These are phyloP conservation scores for Ceyx margarethae DNA, from an alignment of 2,113 vertebrate genomes.

Conservation along the genomic window DNA sequence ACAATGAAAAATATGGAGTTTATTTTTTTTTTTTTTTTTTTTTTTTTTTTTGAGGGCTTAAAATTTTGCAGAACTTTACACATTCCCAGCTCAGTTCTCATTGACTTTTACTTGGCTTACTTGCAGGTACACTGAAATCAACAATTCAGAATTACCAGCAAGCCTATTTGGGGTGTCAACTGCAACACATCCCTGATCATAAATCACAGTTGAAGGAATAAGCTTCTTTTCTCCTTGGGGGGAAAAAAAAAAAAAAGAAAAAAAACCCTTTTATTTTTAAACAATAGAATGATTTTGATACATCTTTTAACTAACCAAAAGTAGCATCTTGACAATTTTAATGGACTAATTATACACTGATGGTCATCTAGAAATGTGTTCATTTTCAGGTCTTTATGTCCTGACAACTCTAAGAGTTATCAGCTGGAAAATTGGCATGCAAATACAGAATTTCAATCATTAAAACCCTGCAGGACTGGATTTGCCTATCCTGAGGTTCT, in stretches of 20 bases:
- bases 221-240: neutral
- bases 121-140: neutral
- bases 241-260: neutral
- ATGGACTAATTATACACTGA: constrained; percentile 68
- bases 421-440: constrained; percentile 67
- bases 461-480: constrained; percentile 38
- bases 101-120: neutral
- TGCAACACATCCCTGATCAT: neutral
- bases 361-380: constrained; percentile 72
- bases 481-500: constrained; percentile 1
- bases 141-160: neutral
- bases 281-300: constrained; percentile 66
- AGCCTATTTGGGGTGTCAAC: neutral
- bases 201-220: constrained; percentile 49
- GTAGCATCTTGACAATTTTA: constrained; percentile 75
- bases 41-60: neutral
- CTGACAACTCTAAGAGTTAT: constrained; percentile 65
- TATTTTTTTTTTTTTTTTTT: neutral
- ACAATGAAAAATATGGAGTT: neutral
- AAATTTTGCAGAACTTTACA: neutral
- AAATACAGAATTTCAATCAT: constrained; percentile 69
- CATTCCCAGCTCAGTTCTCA: neutral
- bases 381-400: constrained; percentile 66
- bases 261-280: constrained; percentile 4
- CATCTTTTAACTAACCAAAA: constrained; percentile 74